Conservation (phyloP, 2,797 vertebrate species). For the Petrocephalus sullivani region DNA sequence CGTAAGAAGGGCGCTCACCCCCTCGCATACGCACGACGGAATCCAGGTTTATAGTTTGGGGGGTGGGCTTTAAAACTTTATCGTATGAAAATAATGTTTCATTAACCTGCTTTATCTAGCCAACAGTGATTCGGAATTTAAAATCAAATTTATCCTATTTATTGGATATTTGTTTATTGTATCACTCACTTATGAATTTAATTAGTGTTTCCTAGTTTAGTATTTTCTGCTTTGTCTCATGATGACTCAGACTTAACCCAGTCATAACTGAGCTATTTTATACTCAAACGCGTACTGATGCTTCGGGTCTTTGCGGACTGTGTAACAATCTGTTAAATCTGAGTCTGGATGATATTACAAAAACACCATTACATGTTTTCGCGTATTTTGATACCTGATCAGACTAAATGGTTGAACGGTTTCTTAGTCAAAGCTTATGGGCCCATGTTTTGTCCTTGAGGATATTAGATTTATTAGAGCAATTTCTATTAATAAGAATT, state of each 20-base stretch:
- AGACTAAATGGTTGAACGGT: background rate
- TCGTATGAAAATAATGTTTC: background rate
- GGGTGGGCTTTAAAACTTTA: background rate
- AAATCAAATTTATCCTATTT: background rate
- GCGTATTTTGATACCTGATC: background rate
- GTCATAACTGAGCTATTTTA: background rate
- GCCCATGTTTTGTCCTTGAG: background rate
- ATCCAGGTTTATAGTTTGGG: background rate
- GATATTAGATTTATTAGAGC: background rate
- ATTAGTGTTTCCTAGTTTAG: background rate
- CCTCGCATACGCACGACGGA: background rate
- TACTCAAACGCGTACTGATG: background rate
- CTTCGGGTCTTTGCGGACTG: background rate
- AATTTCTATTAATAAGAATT: slow-evolving; percentile 3
- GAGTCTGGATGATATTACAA: background rate
- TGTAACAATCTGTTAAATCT: background rate
- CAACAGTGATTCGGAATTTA: background rate
- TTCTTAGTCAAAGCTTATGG: background rate
- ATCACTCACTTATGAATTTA: too few relatives aligned
- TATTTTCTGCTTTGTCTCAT: background rate
- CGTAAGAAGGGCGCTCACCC: background rate
- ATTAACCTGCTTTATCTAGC: background rate
- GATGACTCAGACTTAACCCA: background rate
- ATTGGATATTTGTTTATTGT: background rate
- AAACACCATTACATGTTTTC: background rate